Conservation (phyloP, 2,888 invertebrate species). For the Eristalis intricaria region DNA sequence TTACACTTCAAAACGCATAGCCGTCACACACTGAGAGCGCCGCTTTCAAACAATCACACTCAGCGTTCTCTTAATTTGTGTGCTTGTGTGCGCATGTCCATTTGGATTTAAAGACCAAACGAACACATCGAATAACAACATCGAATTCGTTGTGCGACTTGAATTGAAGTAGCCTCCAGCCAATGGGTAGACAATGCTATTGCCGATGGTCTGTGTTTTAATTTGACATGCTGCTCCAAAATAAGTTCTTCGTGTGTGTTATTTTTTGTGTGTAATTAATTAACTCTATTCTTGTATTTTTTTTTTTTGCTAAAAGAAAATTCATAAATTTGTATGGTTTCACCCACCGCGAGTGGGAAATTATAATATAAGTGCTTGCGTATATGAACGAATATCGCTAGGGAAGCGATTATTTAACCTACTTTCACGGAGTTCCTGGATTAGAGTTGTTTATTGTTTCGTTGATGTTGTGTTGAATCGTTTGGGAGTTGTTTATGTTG, state of each 20-base stretch:
- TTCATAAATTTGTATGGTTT: constrained; percentile 3
- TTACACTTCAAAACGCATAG: background rate
- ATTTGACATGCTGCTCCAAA: constrained; percentile 23
- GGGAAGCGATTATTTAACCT: constrained; percentile 1
- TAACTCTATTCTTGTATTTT: background rate
- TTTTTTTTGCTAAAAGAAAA: background rate
- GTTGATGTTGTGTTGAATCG: background rate
- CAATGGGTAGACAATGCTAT: background rate
- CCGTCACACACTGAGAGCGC: background rate
- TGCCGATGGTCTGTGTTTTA: constrained; percentile 1
- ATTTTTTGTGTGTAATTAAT: background rate
- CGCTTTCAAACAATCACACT: background rate
- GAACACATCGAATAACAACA: background rate
- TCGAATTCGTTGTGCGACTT: background rate
- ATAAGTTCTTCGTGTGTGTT: constrained; percentile 1
- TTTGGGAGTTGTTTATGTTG: constrained; percentile 4
- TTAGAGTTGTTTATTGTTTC: constrained; percentile 9
- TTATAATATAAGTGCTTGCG: background rate
- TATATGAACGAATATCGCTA: background rate
- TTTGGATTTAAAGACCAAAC: background rate
- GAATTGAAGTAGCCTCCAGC: constrained; percentile 11
- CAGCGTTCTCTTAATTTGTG: background rate
- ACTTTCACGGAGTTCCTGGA: constrained; percentile 1
- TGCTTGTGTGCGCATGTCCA: background rate
- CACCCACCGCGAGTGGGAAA: background rate